Base-by-base conservation (phyloP, 2,888 invertebrate species). In the Fragum fragum region DNA sequence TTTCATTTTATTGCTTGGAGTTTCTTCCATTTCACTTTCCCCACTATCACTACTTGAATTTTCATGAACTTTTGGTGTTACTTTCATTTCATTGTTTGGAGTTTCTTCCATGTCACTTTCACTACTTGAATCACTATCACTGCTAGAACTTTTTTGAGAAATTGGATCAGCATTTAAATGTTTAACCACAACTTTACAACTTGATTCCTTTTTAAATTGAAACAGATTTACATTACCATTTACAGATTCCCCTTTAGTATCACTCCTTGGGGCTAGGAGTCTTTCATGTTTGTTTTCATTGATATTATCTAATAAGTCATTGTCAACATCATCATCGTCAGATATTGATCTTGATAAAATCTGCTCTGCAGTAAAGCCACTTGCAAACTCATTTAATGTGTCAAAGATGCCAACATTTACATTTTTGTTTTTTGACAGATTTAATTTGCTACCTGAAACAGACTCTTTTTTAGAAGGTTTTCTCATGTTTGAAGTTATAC, bases 371-470 rank as follows among this genome's bases (percentile, higher is more conserved):
- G 61, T 32, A 16, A 61, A 18, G 7, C 61, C 61, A 61, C 61
- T 61, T 3, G 61, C 14, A 32, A 61, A 61, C n/a, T 61, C 61
- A 61, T 61, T 61, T 1, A 61, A 18, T 18, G 29, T 32, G 32
- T 61, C 32, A 32, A 61, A 61, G 6, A 29, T 32, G 5, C 61
- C 61, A 28, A 61, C 29, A 61, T 61, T 32, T 16, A 61, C 61
- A 1, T n/a, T 16, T 29, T 32, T 61, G 18, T 32, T 61, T 16
- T 61, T n/a, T 61, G 61, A 18, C 21, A 18, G 9, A 28, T 32
- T 61, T 11, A 5, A 16, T n/a, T n/a, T 61, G 0, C 7, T 29
- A n/a, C 18, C 61, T 18, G 16, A 14, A 61, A 18, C 32, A 32
- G 0, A 7, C 1, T 2, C 16, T 57, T 7, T 1, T 23, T 26